phyloP scores from a whole-genome alignment of 2,888 invertebrate species.

The Spodoptera littoralis region DNA sequence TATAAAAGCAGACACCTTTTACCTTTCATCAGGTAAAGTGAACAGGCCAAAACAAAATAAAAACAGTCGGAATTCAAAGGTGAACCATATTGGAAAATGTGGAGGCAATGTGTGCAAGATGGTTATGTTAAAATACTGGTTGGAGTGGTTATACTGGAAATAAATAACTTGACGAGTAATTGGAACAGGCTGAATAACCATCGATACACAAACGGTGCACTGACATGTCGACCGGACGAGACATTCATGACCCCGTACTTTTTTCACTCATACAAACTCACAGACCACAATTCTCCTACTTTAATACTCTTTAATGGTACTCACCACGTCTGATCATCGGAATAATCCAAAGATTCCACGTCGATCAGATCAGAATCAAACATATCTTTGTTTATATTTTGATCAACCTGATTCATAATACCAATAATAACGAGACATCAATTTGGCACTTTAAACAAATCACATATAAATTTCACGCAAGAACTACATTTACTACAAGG shows the following conservation, averaged over 20 bases:
- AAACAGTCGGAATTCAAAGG: slow-evolving; percentile 27
- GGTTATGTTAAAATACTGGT: slow-evolving; percentile 42
- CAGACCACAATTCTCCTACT: slow-evolving; percentile 19
- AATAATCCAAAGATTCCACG: slow-evolving; percentile 87
- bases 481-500: slow-evolving; percentile 79
- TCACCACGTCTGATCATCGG: slow-evolving; percentile 90
- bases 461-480: slow-evolving; percentile 78
- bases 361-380: slow-evolving; percentile 88
- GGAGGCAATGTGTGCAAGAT: slow-evolving; percentile 23
- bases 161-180: slow-evolving; percentile 48
- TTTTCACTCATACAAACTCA: slow-evolving; percentile 22
- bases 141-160: slow-evolving; percentile 61
- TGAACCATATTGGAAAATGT: slow-evolving; percentile 50
- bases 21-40: slow-evolving; percentile 1
- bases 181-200: slow-evolving; percentile 53
- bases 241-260: slow-evolving; percentile 53
- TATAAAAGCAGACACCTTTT: background rate
- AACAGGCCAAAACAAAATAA: slow-evolving; percentile 31
- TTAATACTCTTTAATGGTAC: slow-evolving; percentile 57
- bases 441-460: slow-evolving; percentile 85
- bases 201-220: slow-evolving; percentile 49
- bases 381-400: slow-evolving; percentile 89
- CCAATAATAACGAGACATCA: slow-evolving; percentile 79
- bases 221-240: slow-evolving; percentile 63
- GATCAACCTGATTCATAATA: slow-evolving; percentile 85